A percentile compares a stretch with the other conserved stretches of the same genome.
phyloP scores from a whole-genome alignment of 2,113 vertebrate species.

The Ia io region DNA sequence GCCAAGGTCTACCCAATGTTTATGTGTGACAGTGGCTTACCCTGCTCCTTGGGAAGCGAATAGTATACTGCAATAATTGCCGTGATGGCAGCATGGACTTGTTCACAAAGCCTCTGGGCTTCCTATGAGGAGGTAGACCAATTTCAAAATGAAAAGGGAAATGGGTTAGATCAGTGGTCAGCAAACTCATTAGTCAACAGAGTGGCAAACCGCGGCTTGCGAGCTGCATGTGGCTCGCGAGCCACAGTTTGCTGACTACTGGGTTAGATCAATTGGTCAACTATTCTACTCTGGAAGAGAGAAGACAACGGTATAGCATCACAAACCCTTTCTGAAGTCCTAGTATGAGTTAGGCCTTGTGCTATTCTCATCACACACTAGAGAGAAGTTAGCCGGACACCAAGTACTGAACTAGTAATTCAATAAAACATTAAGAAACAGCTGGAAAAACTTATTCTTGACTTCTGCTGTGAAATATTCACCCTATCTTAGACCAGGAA shows the following conservation, averaged over 20 bases:
- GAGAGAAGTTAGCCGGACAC: background rate
- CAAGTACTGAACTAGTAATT: background rate
- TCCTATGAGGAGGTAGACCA: conserved; percentile 80
- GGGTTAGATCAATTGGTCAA: conserved; percentile 18
- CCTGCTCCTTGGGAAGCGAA: conserved; percentile 92
- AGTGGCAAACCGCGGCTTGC: no score
- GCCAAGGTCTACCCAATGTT: background rate
- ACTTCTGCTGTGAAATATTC: background rate
- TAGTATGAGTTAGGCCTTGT: background rate
- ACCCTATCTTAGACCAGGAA: background rate
- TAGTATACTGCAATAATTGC: conserved; percentile 87
- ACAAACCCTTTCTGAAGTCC: conserved; percentile 16
- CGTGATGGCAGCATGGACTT: conserved; percentile 83
- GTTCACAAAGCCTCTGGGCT: conserved; percentile 83
- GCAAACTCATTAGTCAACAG: no score
- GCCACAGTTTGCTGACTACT: no score
- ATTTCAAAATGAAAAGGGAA: conserved; percentile 43
- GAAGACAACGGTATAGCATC: background rate
- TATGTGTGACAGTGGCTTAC: conserved; percentile 78
- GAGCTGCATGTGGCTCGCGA: no score
- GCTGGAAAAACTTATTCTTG: background rate
- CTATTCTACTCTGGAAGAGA: background rate
- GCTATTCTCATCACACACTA: background rate
- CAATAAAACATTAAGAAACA: conserved; percentile 30
- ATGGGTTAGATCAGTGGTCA: background rate